Evolutionary conservation across 2,113 vertebrate genomes (phyloP).

Genomic region (Mirounga angustirostris): DNA sequence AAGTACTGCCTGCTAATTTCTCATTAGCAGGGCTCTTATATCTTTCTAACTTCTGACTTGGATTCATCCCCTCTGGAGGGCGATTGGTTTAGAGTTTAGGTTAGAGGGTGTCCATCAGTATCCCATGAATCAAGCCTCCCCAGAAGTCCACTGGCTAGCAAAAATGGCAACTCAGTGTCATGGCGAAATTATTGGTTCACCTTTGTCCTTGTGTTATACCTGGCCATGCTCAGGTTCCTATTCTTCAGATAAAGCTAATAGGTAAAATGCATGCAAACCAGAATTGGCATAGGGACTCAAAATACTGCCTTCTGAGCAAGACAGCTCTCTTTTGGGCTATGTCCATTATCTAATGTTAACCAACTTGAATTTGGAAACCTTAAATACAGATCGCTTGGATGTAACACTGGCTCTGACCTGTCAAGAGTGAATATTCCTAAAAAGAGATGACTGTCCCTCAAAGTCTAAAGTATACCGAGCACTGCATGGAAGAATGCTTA

Average conservation of each 20-base stretch:
- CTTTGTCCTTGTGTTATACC: slow-evolving; percentile 32
- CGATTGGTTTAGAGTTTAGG: slow-evolving; percentile 58
- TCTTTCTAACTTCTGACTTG: slow-evolving; percentile 81
- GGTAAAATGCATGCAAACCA: slow-evolving; percentile 22
- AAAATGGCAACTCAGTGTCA: background rate
- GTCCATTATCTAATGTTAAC: slow-evolving; percentile 54
- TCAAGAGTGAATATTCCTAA: slow-evolving; percentile 52
- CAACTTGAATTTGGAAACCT: slow-evolving; percentile 57
- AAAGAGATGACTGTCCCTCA: slow-evolving; percentile 20
- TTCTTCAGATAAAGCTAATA: slow-evolving; percentile 41
- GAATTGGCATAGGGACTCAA: slow-evolving; percentile 63
- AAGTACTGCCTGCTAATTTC: slow-evolving; percentile 94
- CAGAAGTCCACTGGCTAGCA: slow-evolving; percentile 46
- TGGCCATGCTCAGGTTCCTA: slow-evolving; percentile 10
- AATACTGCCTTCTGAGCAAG: slow-evolving; percentile 48
- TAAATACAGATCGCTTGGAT: slow-evolving; percentile 40
- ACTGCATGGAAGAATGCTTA: slow-evolving; percentile 30
- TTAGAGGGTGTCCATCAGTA: slow-evolving; percentile 55
- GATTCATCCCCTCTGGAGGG: slow-evolving; percentile 81
- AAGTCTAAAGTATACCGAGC: slow-evolving; percentile 21
- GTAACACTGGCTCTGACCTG: slow-evolving; percentile 11
- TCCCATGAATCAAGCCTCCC: background rate
- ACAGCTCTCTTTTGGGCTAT: slow-evolving; percentile 48
- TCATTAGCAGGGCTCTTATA: slow-evolving; percentile 87
- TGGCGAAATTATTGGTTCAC: slow-evolving; percentile 28